Evolutionary conservation across 2,888 invertebrate genomes (phyloP), one percentile per base, ranked within the genome.

Genomic region (Auanema sp.): DNA sequence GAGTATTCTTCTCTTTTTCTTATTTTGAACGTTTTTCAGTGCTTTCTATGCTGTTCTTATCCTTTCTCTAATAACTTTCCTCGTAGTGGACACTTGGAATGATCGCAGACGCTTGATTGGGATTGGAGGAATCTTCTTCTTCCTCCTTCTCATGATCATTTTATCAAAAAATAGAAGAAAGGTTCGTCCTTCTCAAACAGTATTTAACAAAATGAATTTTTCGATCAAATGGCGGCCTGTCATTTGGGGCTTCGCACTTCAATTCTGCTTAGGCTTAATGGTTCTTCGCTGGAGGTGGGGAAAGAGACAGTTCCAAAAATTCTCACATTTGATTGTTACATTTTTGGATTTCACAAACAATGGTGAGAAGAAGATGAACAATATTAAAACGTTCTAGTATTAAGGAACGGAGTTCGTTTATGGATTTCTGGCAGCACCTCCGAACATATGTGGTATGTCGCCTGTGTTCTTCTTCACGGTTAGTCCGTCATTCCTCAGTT

Each of bases 391-490:
- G 4, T 44, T n/a, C n/a, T 44, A 4, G 2, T 18, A 18, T 51
- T 50, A n/a, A 43, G 71, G 76, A 0, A 90, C 92, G 0, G 87
- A 87, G 0, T 94, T 96, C 83, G 91, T 93, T 0, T 97, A 91
- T 80, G 92, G 83, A 0, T 84, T 81, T 60, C 68, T 84, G n/a
- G 79, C 81, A 0, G 63, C 57, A 11, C 83, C 82, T 2, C 81
- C 81, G 18, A 77, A 79, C 58, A 77, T 81, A 47, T 80, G 79
- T 52, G 77, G 78, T n/a, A 75, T 82, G 65, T 65, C 60, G 1
- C 64, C 89, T 90, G 16, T 85, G 23, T 94, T 96, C 83, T 93
- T 92, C 0, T 95, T 96, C 84, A 88, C 90, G 84, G 93, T 75
- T 53, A 51, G 33, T 33, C 8, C 3, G 33, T 33, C 8, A 33